Evolutionary conservation across 2,113 vertebrate genomes (phyloP).

Genomic region (Dissostichus mawsoni): DNA sequence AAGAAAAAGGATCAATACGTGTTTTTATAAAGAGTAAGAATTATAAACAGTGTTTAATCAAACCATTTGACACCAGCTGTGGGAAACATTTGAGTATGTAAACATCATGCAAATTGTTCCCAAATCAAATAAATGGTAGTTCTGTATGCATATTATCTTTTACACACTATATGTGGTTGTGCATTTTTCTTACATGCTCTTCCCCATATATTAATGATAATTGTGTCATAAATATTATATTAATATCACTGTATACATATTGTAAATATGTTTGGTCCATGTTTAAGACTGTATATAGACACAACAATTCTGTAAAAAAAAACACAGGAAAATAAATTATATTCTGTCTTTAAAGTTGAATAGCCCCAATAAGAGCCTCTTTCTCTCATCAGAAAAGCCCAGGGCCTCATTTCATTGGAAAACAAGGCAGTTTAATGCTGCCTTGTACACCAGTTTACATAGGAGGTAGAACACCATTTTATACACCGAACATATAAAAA

Average conservation of each 20-base stretch:
- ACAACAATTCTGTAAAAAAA: constrained; percentile 62
- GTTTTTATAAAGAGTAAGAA: constrained; percentile 59
- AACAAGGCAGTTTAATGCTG: constrained; percentile 19
- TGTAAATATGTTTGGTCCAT: constrained; percentile 45
- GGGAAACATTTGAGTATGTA: constrained; percentile 80
- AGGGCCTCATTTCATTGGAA: constrained; percentile 5
- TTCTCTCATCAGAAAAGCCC: background rate
- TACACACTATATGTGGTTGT: constrained; percentile 31
- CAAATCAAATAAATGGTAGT: constrained; percentile 35
- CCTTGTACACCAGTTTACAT: constrained; percentile 11
- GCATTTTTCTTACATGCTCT: constrained; percentile 8
- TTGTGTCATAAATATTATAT: constrained; percentile 34
- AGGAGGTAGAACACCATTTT: constrained; percentile 25
- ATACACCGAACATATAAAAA: background rate
- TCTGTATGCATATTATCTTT: constrained; percentile 23
- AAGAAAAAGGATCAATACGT: constrained; percentile 64
- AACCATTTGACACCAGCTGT: constrained; percentile 65
- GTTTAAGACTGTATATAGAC: constrained; percentile 25
- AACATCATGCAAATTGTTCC: constrained; percentile 74
- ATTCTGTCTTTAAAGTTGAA: constrained; percentile 39
- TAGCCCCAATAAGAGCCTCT: background rate
- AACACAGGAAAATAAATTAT: no score
- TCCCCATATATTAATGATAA: background rate
- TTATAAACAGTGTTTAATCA: constrained; percentile 66
- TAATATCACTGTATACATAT: constrained; percentile 24